Conservation (phyloP, 2,113 vertebrate genomes). For the Macquaria ambigua region DNA sequence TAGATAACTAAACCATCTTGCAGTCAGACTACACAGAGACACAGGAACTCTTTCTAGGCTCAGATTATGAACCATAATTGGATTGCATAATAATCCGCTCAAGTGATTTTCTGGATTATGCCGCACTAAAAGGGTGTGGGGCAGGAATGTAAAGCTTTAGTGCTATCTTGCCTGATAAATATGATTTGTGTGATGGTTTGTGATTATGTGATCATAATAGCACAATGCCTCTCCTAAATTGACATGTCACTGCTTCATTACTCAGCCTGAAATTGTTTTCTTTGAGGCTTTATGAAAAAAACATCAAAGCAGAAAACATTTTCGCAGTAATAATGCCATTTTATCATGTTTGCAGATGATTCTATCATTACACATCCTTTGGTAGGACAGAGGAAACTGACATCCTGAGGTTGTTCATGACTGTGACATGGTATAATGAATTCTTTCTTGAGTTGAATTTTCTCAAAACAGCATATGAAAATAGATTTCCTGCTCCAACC, state of each 20-base stretch:
- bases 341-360: conserved; percentile 22
- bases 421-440: neutral
- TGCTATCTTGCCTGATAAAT: conserved; percentile 51
- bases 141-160: conserved; percentile 35
- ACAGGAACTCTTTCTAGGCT: conserved; percentile 61
- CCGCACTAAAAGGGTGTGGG: conserved; percentile 34
- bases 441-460: neutral
- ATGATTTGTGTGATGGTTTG: conserved; percentile 51
- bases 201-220: conserved; percentile 51
- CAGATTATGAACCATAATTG: conserved; percentile 76
- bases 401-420: conserved; percentile 9
- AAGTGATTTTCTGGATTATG: conserved; percentile 79
- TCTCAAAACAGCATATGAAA: conserved; percentile 12
- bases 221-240: conserved; percentile 48
- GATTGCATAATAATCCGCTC: conserved; percentile 76
- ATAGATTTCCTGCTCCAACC: conserved; percentile 5
- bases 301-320: conserved; percentile 16
- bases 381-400: neutral
- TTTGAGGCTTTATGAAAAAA: conserved; percentile 12
- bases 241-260: conserved; percentile 44
- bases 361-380: conserved; percentile 19
- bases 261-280: conserved; percentile 44
- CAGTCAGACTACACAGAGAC: conserved; percentile 45
- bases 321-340: conserved; percentile 21
- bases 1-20: conserved; percentile 48